Evolutionary conservation across 2,888 invertebrate species (phyloP).

Genomic region (Pherbina coryleti): DNA sequence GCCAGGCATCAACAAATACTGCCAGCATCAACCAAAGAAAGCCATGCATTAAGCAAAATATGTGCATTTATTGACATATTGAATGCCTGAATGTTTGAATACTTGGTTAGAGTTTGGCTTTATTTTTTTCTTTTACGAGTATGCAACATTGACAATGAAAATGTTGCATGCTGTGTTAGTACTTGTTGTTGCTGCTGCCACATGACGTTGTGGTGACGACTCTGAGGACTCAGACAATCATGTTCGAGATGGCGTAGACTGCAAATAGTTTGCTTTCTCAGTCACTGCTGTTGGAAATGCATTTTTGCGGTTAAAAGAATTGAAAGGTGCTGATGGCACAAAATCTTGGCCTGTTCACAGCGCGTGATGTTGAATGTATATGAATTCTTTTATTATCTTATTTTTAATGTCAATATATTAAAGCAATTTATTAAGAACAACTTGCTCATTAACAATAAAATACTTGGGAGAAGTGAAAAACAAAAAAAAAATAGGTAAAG

Average conservation of each 20-base stretch:
- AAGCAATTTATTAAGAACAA: too few relatives aligned
- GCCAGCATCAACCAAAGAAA: constrained; percentile 8
- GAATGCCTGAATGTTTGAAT: not conserved
- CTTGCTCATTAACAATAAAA: too few relatives aligned
- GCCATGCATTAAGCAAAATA: constrained; percentile 10
- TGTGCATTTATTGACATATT: constrained; percentile 28
- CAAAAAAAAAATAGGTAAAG: too few relatives aligned
- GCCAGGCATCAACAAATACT: not conserved
- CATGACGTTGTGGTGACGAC: not conserved
- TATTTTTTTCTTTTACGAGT: not conserved
- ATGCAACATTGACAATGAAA: constrained; percentile 15
- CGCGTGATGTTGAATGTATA: too few relatives aligned
- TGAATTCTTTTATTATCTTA: too few relatives aligned
- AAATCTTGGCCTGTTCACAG: too few relatives aligned
- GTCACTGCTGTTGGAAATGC: not conserved
- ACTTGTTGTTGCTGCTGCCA: not conserved
- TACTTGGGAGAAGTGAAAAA: too few relatives aligned
- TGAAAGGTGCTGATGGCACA: too few relatives aligned
- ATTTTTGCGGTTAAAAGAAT: too few relatives aligned
- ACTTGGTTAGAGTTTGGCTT: not conserved
- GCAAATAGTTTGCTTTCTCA: not conserved
- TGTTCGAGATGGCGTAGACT: not conserved
- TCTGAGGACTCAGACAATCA: not conserved
- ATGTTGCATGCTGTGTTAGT: not conserved
- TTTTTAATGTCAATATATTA: too few relatives aligned